These are phyloP conservation scores for Spisula subtruncata DNA, from an alignment of 2,888 invertebrate species.

Conservation along the genomic window DNA sequence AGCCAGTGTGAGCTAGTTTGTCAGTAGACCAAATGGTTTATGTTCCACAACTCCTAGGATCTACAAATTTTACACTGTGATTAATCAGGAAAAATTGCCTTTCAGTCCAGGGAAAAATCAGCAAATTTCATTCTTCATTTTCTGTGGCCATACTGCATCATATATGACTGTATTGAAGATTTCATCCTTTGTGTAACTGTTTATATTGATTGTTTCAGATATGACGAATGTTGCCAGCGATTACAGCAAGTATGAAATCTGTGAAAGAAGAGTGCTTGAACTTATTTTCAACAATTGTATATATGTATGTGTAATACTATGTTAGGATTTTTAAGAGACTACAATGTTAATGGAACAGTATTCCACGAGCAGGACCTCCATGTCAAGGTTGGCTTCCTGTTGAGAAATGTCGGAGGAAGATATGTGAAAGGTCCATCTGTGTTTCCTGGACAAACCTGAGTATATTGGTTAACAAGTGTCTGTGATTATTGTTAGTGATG, in stretches of 20 bases:
- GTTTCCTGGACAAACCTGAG: neutral
- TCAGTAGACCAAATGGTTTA: no score
- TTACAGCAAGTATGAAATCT: conserved; percentile 27
- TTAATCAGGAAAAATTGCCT: no score
- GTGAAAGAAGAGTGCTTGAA: conserved; percentile 33
- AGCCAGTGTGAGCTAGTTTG: no score
- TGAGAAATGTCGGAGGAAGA: neutral
- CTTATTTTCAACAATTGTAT: conserved; percentile 23
- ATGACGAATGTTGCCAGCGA: conserved; percentile 22
- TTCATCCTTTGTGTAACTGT: neutral
- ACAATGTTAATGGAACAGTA: neutral
- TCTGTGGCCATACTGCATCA: no score
- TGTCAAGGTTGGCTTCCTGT: neutral
- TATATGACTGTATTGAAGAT: neutral
- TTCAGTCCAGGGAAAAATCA: no score
- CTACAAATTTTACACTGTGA: no score
- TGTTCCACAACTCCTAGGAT: no score
- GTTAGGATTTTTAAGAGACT: conserved; percentile 13
- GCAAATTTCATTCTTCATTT: no score
- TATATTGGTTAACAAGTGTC: neutral
- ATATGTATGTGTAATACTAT: neutral
- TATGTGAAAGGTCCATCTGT: neutral
- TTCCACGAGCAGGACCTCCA: neutral
- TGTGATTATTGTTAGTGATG: neutral
- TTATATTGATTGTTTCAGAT: conserved; percentile 32